Evolutionary conservation across 2,888 invertebrate genomes (phyloP).

Genomic region (Automeris io): DNA sequence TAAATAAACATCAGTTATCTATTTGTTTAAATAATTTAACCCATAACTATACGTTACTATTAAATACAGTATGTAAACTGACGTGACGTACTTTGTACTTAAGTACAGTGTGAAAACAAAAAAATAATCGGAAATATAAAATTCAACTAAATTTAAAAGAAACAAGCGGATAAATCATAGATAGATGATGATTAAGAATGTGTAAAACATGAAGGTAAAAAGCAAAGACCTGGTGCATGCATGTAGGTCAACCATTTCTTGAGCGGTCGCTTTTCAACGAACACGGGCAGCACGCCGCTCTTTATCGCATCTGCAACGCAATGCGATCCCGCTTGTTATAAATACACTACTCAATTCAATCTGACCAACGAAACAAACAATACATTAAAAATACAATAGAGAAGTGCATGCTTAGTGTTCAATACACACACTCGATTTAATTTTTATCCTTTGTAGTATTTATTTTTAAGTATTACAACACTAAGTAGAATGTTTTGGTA

Average conservation of each 20-base stretch:
- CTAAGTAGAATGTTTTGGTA: too few relatives aligned
- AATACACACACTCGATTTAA: too few relatives aligned
- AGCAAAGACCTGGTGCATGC: conserved; percentile 74
- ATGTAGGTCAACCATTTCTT: conserved; percentile 75
- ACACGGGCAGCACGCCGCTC: conserved; percentile 58
- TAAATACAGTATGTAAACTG: too few relatives aligned
- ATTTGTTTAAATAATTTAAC: too few relatives aligned
- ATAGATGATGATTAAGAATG: conserved; percentile 12
- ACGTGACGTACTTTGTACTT: too few relatives aligned
- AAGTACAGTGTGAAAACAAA: background rate
- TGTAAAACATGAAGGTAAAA: conserved; percentile 44
- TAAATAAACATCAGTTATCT: too few relatives aligned
- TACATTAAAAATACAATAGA: too few relatives aligned
- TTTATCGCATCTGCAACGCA: conserved; percentile 67
- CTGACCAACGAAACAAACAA: background rate
- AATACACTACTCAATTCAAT: conserved; percentile 12
- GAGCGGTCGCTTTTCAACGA: conserved; percentile 59
- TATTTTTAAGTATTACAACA: too few relatives aligned
- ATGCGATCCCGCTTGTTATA: conserved; percentile 38
- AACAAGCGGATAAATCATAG: conserved; percentile 5
- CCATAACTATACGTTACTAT: too few relatives aligned
- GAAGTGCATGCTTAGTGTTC: too few relatives aligned
- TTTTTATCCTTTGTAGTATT: too few relatives aligned
- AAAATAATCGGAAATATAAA: background rate
- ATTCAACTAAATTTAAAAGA: background rate